Conservation (phyloP, 1,140 invertebrate genomes). For the Lepidurus packardi region DNA sequence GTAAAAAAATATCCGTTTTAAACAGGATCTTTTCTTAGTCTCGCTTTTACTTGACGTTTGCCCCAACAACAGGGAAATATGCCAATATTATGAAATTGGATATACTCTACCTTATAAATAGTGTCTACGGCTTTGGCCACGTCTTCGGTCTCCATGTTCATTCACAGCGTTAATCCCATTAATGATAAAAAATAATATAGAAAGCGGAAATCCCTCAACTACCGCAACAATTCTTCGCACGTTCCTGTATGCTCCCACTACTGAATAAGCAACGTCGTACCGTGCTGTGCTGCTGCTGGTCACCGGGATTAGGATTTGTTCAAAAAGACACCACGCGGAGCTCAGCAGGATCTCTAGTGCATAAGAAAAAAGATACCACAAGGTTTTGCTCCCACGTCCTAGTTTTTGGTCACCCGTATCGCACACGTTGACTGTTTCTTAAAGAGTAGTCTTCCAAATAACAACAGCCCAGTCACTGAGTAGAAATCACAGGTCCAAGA, state of each 20-base stretch:
- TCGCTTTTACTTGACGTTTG: too few species aligned
- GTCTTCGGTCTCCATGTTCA: slow-evolving; percentile 34
- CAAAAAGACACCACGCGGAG: not conserved
- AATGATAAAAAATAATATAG: not conserved
- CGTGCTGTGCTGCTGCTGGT: not conserved
- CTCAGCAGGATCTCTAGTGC: not conserved
- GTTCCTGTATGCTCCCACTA: not conserved
- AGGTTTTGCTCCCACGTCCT: not conserved
- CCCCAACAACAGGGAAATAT: not conserved
- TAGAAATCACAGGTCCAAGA: not conserved
- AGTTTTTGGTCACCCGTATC: not conserved
- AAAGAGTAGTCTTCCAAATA: too few species aligned
- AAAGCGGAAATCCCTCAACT: not conserved
- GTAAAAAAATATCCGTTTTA: too few species aligned
- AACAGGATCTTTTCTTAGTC: too few species aligned
- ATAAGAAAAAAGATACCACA: not conserved
- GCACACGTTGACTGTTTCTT: not conserved
- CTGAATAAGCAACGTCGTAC: not conserved
- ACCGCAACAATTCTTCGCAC: not conserved
- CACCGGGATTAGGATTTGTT: not conserved
- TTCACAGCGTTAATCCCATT: not conserved
- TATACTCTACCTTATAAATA: slow-evolving; percentile 34
- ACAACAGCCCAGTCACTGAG: not conserved
- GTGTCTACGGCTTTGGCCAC: slow-evolving; percentile 34
- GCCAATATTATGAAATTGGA: not conserved